A percentile compares a stretch with the other conserved stretches of the same genome.
Evolutionary conservation across 2,888 invertebrate genomes (phyloP).

Genomic region (Temnothorax rugatulus): DNA sequence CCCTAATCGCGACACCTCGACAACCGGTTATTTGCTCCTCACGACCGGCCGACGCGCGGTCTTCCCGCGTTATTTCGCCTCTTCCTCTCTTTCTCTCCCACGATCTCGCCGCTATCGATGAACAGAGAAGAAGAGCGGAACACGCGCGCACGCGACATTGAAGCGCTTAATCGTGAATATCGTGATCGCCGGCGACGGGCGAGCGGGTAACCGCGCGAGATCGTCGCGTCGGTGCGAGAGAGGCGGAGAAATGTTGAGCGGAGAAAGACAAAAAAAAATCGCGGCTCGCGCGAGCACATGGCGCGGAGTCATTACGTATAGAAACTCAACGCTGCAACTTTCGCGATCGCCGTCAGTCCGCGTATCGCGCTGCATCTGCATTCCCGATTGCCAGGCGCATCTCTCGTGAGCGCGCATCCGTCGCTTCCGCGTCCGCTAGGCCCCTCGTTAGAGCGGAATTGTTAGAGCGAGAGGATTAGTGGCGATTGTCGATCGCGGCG

Average conservation of each 20-base stretch:
- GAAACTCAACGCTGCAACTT: conserved; percentile 65
- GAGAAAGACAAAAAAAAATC: conserved; percentile 8
- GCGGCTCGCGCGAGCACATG: conserved; percentile 34
- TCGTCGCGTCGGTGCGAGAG: neutral
- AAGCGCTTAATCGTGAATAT: conserved; percentile 38
- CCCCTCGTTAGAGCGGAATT: conserved; percentile 55
- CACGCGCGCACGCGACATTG: conserved; percentile 10
- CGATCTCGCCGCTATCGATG: neutral
- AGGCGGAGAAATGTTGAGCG: conserved; percentile 30
- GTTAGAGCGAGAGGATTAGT: conserved; percentile 25
- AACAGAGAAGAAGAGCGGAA: conserved; percentile 42
- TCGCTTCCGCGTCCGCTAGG: conserved; percentile 63
- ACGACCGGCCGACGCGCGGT: neutral
- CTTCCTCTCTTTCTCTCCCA: neutral
- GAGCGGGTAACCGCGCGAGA: neutral
- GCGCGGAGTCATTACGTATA: conserved; percentile 68
- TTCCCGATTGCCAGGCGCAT: conserved; percentile 54
- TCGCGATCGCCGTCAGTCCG: conserved; percentile 53
- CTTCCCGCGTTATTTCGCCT: neutral
- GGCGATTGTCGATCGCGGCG: neutral
- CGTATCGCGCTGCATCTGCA: conserved; percentile 56
- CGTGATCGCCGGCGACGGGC: conserved; percentile 13
- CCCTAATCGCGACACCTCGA: conserved; percentile 33
- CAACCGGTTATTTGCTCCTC: conserved; percentile 11
- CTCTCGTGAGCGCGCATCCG: conserved; percentile 44